Base-by-base conservation (phyloP, 2,888 invertebrate species). In the Falcaria lacertinaria region DNA sequence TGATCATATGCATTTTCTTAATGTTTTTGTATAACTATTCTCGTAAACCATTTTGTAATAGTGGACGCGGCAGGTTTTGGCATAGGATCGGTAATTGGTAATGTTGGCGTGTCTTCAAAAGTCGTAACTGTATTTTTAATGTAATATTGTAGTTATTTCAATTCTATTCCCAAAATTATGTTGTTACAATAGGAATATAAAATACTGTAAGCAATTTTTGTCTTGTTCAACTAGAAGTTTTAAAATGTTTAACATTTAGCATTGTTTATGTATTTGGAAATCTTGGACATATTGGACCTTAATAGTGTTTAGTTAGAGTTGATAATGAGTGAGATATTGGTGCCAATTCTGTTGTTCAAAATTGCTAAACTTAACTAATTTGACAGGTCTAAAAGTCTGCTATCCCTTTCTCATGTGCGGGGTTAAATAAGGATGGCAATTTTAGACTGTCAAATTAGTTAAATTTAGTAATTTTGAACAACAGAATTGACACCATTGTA, bases 1-100 rank as follows among this genome's bases (percentile, higher is more conserved):
- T 67, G 64, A 43, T 48, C 42, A 56, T 51, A 45, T 45, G 45
- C 40, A 48, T 50, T 45, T 62, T 54, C 47, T 52, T 48, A 57
- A n/a, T 54, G 50, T 52, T 52, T 47, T 58, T 58, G 57, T 63
- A 54, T 48, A 45, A 45, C 36, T 34, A 43, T 43, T 44, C 41
- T 47, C 41, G 32, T 40, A 36, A 33, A 3, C n/a, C 38, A 8
- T 17, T 15, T 44, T 36, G 43, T 39, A 35, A 25, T 45, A 47
- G 45, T 50, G 47, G 60, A 61, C 62, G 54, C 63, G 70, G 69
- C 69, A 69, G 63, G 60, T 67, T 69, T 65, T 72, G 62, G 68
- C 63, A 61, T 61, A 50, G 47, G 45, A 49, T 52, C 55, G 43
- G 52, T 55, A 54, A 49, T 45, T 43, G 48, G 42, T 59, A 59